phyloP scores from a whole-genome alignment of 2,113 vertebrate genomes.

The Danionella cerebrum region DNA sequence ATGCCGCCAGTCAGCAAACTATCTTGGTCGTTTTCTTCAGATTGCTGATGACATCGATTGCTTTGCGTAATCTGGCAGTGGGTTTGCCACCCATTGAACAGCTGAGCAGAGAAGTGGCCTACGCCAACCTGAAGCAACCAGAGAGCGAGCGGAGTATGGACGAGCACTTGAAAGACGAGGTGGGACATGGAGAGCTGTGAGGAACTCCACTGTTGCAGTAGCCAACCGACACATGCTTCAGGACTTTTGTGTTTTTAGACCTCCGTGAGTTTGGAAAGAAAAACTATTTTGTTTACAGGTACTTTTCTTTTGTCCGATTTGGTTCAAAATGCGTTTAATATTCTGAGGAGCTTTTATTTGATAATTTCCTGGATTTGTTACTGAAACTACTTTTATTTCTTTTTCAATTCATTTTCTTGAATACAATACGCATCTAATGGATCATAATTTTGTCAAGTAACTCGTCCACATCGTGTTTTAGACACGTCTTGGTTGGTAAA shows the following conservation, averaged over 20 bases:
- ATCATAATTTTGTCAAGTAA: too few species aligned
- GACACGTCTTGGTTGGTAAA: neutral
- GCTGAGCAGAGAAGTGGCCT: conserved; percentile 76
- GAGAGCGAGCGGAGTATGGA: conserved; percentile 39
- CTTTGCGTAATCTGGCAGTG: conserved; percentile 76
- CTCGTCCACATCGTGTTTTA: too few species aligned
- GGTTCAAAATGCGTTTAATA: too few species aligned
- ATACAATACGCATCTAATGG: too few species aligned
- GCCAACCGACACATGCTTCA: neutral
- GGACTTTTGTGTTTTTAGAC: neutral
- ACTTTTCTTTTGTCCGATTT: neutral
- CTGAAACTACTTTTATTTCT: too few species aligned
- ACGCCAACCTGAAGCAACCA: conserved; percentile 72
- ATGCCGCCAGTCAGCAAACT: too few species aligned
- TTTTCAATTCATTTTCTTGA: too few species aligned
- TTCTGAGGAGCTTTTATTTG: neutral
- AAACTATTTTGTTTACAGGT: neutral
- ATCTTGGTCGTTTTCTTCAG: conserved; percentile 47
- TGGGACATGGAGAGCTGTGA: conserved; percentile 62
- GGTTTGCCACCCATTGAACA: conserved; percentile 80
- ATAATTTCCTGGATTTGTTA: too few species aligned
- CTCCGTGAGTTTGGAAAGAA: neutral
- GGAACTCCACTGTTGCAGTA: neutral
- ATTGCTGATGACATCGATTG: conserved; percentile 84
- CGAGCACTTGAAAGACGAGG: conserved; percentile 53